Base-by-base conservation (phyloP, 2,888 invertebrate genomes). In the Congeria kusceri region DNA sequence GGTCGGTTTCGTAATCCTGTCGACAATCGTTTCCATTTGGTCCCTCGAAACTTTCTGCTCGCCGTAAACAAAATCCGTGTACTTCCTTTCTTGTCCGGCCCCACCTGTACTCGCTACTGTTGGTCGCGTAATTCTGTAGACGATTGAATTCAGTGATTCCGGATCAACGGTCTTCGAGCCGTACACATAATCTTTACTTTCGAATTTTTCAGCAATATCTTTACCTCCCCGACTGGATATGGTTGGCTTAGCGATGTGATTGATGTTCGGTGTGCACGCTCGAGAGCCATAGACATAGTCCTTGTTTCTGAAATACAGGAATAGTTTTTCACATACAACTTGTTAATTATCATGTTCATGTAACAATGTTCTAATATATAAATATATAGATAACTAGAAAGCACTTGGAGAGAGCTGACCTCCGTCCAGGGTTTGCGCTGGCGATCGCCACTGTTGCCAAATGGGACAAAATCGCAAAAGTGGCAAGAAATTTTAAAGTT, bases 31-130 rank as follows among this genome's bases (percentile, higher is more conserved):
- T 15, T 87, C 76, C 68, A 91, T 74, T 77, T 89, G 80, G 0
- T 78, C 82, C 3, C 58, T 62, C 13, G 77, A 66, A 15, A 90
- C 91, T 29, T 71, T 70, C 70, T 89, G 87, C 18, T 85, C 84
- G 9, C 91, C 90, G 49, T 85, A 85, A 27, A 87, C 86, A 79
- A 86, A 86, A 58, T 87, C 85, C 44, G 88, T 80, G 77, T 90
- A 91, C 47, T 85, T 79, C 18, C 89, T 75, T 44, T 89, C 86
- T 9, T 87, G 77, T 9, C 89, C 90, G 11, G 88, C 86, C 4
- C 89, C 90, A 15, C 90, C 90, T 4, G 87, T 85, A 66, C 89
- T 90, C 13, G 90, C 87, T 13, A 85, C 83, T 0, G 91, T 91
- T 7, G 91, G 88, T 18, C 76, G 69, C n/a, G 89, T 86, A 18